These are phyloP conservation scores for Hucho hucho DNA, from an alignment of 2,113 vertebrate species.

Conservation along the genomic window DNA sequence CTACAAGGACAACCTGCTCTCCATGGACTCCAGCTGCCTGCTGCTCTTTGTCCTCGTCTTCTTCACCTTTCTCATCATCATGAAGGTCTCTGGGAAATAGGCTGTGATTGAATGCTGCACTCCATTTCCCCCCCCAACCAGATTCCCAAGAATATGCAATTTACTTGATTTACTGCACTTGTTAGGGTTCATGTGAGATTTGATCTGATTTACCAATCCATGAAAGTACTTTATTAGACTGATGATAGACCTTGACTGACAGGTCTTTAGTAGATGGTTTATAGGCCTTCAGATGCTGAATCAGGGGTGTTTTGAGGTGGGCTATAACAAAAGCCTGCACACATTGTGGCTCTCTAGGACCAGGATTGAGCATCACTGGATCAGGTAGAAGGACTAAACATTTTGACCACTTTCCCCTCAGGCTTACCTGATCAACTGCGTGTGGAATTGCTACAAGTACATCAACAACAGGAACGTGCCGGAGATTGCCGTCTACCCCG, in stretches of 20 bases:
- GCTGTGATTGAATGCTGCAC: constrained; percentile 77
- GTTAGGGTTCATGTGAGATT: no score
- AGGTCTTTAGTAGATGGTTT: no score
- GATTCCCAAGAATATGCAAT: no score
- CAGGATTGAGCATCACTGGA: background rate
- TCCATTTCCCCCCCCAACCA: constrained; percentile 64
- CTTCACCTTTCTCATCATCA: constrained; percentile 88
- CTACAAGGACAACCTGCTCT: constrained; percentile 94
- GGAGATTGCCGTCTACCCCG: constrained; percentile 91
- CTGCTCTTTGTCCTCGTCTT: constrained; percentile 91
- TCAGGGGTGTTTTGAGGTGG: no score
- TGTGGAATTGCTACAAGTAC: constrained; percentile 99
- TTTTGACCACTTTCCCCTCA: constrained; percentile 52
- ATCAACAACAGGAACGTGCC: constrained; percentile 91
- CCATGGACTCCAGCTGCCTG: constrained; percentile 95
- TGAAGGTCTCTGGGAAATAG: constrained; percentile 76
- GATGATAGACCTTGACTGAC: no score
- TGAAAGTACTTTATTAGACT: no score
- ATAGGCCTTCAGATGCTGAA: no score
- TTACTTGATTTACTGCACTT: no score
- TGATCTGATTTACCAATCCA: no score
- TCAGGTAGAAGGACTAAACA: background rate
- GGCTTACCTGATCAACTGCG: constrained; percentile 98
- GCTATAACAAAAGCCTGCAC: no score
- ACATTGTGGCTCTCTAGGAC: background rate